Evolutionary conservation across 2,888 invertebrate species (phyloP).

Genomic region (Limnephilus auricula): DNA sequence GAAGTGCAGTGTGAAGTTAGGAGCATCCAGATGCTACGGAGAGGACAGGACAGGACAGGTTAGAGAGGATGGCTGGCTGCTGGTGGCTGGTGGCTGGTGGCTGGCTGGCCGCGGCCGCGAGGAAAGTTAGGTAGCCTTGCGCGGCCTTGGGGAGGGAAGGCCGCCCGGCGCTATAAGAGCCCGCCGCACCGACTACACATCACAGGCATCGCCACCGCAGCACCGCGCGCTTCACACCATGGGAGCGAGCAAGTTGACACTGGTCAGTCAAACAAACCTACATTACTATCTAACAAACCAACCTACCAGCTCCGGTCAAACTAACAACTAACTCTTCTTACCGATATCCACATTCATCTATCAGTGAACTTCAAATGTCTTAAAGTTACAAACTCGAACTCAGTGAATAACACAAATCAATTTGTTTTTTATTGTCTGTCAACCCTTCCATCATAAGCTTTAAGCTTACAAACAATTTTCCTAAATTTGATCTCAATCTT

Average conservation of each 20-base stretch:
- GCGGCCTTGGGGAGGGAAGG: constrained; percentile 41
- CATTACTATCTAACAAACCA: background rate
- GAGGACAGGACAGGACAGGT: background rate
- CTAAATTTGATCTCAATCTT: background rate
- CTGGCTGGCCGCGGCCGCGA: background rate
- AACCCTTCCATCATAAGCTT: background rate
- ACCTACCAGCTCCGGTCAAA: constrained; percentile 8
- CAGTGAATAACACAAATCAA: background rate
- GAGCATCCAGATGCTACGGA: background rate
- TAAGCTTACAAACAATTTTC: background rate
- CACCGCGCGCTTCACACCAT: constrained; percentile 76
- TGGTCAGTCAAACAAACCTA: constrained; percentile 75
- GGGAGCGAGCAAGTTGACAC: constrained; percentile 80
- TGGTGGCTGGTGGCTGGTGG: background rate
- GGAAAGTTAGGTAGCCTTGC: background rate
- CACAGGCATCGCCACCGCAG: constrained; percentile 51
- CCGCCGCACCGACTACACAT: constrained; percentile 13
- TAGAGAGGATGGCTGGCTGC: background rate
- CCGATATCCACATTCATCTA: background rate
- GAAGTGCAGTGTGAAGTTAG: background rate
- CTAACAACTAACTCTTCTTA: background rate
- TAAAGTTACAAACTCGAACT: background rate
- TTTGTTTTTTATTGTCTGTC: background rate
- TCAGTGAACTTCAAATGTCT: background rate
- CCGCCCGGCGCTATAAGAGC: constrained; percentile 44